These are phyloP conservation scores for Semaprochilodus insignis DNA, from an alignment of 2,797 vertebrate genomes.

Conservation along the genomic window DNA sequence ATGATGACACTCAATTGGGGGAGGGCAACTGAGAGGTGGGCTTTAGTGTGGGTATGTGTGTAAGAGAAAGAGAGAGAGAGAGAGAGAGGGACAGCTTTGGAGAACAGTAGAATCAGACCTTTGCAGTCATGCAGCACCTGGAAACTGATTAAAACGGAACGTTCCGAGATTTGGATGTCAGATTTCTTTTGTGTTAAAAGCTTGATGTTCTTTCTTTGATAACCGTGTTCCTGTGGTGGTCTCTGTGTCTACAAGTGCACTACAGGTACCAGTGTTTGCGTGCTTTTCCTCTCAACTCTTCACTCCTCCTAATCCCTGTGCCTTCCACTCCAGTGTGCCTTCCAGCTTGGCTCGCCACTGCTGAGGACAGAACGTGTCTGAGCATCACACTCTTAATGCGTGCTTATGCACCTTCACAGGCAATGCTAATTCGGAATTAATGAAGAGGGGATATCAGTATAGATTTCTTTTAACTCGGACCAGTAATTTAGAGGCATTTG, in stretches of 20 bases:
- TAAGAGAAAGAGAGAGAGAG: slow-evolving; percentile 46
- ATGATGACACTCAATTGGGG: slow-evolving; percentile 76
- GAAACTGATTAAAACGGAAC: slow-evolving; percentile 5
- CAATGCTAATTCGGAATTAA: slow-evolving; percentile 71
- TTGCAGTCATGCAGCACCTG: slow-evolving; percentile 30
- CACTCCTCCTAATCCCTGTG: slow-evolving; percentile 76
- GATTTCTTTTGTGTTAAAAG: slow-evolving; percentile 23
- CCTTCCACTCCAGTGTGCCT: slow-evolving; percentile 77
- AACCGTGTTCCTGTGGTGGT: slow-evolving; percentile 55
- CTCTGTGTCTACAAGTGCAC: slow-evolving; percentile 65
- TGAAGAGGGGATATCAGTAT: slow-evolving; percentile 51
- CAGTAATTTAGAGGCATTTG: neutral
- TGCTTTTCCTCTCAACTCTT: slow-evolving; percentile 57
- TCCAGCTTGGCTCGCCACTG: slow-evolving; percentile 63
- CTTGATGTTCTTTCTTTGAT: slow-evolving; percentile 1
- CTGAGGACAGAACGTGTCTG: slow-evolving; percentile 73
- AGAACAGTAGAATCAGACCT: slow-evolving; percentile 55
- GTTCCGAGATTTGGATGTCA: neutral
- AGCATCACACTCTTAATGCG: slow-evolving; percentile 75
- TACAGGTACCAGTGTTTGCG: slow-evolving; percentile 67
- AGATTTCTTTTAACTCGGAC: neutral
- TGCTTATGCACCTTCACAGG: slow-evolving; percentile 75
- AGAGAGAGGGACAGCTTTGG: slow-evolving; percentile 45
- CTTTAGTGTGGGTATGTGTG: slow-evolving; percentile 52
- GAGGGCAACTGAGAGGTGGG: slow-evolving; percentile 72